phyloP scores from a whole-genome alignment of 2,113 vertebrate genomes.

The Hippopotamus amphibius region DNA sequence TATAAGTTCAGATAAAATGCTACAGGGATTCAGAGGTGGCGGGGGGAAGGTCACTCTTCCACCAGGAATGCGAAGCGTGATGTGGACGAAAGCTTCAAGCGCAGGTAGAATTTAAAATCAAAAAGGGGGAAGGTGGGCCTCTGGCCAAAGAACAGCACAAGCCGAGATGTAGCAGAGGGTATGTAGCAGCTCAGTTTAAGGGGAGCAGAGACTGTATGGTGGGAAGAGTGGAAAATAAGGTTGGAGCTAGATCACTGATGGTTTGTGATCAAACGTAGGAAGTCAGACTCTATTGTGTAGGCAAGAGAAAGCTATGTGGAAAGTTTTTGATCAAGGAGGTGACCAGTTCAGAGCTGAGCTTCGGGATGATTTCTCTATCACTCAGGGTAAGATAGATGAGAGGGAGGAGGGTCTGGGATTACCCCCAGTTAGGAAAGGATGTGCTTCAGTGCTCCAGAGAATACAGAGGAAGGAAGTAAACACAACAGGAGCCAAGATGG shows the following conservation, averaged over 20 bases:
- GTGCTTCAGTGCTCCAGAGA: neutral
- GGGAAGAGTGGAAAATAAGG: neutral
- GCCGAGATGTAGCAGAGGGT: neutral
- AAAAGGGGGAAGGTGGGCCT: neutral
- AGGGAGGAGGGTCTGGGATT: neutral
- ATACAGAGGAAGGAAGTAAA: neutral
- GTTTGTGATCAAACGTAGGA: neutral
- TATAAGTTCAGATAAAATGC: slow-evolving; percentile 54
- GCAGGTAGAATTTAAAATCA: slow-evolving; percentile 47
- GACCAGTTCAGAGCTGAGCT: neutral
- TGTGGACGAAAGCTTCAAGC: neutral
- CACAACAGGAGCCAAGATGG: neutral
- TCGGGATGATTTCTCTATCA: neutral
- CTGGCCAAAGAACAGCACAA: neutral
- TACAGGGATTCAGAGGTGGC: slow-evolving; percentile 28
- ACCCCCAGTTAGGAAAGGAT: neutral
- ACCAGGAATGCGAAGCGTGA: slow-evolving; percentile 45
- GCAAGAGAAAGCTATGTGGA: neutral
- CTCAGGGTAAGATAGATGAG: neutral
- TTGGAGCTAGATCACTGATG: neutral
- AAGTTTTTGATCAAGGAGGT: neutral
- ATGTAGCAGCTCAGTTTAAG: accelerated
- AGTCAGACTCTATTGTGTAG: neutral
- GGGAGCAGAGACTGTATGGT: neutral
- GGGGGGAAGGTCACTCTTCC: neutral